A percentile compares a stretch with the other conserved stretches of the same genome.
Evolutionary conservation across 2,797 vertebrate species (phyloP).

Genomic region (Manis crassicaudata): DNA sequence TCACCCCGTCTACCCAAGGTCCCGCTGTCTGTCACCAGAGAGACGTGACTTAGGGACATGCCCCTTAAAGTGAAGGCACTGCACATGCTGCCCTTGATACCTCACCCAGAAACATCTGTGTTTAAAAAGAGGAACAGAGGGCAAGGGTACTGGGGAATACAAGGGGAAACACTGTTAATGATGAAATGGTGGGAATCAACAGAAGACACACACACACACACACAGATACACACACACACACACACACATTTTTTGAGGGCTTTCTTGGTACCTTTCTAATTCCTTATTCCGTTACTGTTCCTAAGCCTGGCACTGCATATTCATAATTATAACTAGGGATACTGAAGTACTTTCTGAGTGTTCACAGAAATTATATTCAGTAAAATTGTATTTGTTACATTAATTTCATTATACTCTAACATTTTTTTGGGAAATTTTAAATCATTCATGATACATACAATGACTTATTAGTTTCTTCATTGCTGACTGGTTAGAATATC

Average conservation of each 20-base stretch:
- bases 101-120: not conserved
- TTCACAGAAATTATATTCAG: not conserved
- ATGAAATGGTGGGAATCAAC: not conserved
- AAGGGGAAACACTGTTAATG: not conserved
- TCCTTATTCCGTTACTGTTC: not conserved
- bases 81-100: not conserved
- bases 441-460: not conserved
- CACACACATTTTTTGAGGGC: not conserved
- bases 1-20: no score
- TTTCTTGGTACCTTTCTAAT: not conserved
- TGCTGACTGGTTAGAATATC: not conserved
- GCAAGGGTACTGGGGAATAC: not conserved
- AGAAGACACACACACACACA: no score
- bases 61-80: not conserved
- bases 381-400: not conserved
- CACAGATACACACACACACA: no score
- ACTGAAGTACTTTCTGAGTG: not conserved
- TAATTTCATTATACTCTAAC: constrained; percentile 37
- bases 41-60: not conserved
- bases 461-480: not conserved
- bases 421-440: constrained; percentile 5
- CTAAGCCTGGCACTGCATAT: not conserved
- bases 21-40: not conserved
- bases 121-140: not conserved
- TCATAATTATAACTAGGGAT: not conserved